Conservation (phyloP, 2,113 vertebrate genomes). For the Protobothrops flavoviridis region DNA sequence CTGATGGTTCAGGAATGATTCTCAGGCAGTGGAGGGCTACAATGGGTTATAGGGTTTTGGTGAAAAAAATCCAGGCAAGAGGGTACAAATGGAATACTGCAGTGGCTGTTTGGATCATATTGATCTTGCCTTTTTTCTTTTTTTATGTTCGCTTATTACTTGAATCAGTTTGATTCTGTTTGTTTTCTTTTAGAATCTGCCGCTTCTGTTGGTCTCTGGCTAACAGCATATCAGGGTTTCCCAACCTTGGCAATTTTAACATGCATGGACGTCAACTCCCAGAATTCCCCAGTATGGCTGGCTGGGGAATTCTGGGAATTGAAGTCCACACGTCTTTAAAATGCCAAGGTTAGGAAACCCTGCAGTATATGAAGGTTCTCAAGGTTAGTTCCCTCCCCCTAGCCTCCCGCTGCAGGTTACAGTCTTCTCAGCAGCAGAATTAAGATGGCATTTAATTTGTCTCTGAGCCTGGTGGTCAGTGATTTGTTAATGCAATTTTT, state of each 20-base stretch:
- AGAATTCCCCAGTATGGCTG: neutral
- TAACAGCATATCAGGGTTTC: constrained; percentile 55
- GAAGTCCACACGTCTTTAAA: neutral
- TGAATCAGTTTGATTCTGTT: constrained; percentile 79
- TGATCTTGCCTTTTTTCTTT: constrained; percentile 75
- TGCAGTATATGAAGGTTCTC: constrained; percentile 56
- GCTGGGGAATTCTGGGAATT: neutral
- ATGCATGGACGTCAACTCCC: neutral
- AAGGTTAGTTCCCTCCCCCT: constrained; percentile 46
- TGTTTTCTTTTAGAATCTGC: constrained; percentile 70
- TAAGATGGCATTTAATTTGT: constrained; percentile 64
- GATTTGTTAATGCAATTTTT: constrained; percentile 74
- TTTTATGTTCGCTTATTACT: constrained; percentile 71
- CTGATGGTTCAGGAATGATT: neutral
- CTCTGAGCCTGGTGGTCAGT: constrained; percentile 80
- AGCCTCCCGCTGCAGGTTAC: constrained; percentile 17
- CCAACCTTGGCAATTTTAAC: neutral
- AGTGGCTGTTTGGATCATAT: constrained; percentile 79
- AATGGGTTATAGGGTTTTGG: constrained; percentile 1
- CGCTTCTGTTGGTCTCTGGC: constrained; percentile 61
- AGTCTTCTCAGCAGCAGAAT: constrained; percentile 61
- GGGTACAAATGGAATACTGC: constrained; percentile 64
- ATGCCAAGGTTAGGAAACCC: neutral
- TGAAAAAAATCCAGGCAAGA: constrained; percentile 62
- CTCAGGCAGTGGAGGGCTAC: neutral